These are phyloP conservation scores for Macaca mulatta DNA, from an alignment of 2,113 vertebrate species.

Conservation along the genomic window DNA sequence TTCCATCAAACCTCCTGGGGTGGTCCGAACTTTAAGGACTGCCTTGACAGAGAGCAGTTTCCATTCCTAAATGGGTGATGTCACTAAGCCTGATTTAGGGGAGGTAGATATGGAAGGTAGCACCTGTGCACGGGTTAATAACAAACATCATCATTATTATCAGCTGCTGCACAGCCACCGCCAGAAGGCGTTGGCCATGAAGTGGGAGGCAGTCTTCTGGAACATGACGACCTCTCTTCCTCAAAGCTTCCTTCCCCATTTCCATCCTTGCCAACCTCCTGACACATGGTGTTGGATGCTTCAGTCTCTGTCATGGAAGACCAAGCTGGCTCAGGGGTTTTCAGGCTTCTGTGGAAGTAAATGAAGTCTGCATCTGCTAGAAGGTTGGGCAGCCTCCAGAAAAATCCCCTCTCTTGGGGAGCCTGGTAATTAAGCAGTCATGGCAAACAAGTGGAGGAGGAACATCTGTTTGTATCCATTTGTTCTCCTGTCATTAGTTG, in stretches of 20 bases:
- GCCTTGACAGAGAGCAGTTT: background rate
- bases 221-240: background rate
- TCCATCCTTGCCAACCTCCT: background rate
- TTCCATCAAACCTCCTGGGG: background rate
- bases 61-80: background rate
- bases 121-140: background rate
- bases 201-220: background rate
- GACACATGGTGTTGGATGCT: fast-evolving
- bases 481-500: conserved; percentile 56
- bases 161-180: background rate
- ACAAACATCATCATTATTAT: background rate
- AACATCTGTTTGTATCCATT: conserved; percentile 64
- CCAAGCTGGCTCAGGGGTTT: background rate
- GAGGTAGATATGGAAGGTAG: background rate
- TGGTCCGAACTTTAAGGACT: background rate
- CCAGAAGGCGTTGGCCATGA: background rate
- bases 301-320: background rate
- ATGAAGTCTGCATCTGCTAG: conserved; percentile 44
- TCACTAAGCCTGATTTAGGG: background rate
- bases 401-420: conserved; percentile 44
- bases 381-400: conserved; percentile 44
- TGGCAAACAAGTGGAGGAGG: conserved; percentile 43
- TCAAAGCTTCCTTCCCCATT: background rate
- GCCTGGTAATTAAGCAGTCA: conserved; percentile 70
- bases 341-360: background rate